These are phyloP conservation scores for Rhineura floridana DNA, from an alignment of 2,113 vertebrate genomes.

Conservation along the genomic window DNA sequence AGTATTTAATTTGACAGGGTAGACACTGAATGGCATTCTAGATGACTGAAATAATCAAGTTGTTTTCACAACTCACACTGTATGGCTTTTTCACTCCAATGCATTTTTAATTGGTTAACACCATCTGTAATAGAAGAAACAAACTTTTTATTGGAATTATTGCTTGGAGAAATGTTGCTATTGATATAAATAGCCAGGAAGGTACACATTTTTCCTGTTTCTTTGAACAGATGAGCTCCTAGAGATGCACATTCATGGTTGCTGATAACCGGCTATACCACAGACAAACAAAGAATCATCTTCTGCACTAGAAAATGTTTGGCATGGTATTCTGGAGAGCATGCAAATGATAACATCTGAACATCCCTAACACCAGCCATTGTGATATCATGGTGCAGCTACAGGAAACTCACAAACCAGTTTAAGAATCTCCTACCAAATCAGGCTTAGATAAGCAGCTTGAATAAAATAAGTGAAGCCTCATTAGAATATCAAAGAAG, in stretches of 20 bases:
- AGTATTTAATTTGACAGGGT: neutral
- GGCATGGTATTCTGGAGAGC: neutral
- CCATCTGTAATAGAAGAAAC: neutral
- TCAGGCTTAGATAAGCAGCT: neutral
- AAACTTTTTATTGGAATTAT: neutral
- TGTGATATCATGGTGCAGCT: neutral
- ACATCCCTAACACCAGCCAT: neutral
- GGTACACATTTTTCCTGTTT: neutral
- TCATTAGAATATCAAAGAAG: neutral
- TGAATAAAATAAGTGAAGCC: neutral
- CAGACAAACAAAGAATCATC: neutral
- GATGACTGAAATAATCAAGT: neutral
- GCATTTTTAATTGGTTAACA: neutral
- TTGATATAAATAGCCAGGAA: neutral
- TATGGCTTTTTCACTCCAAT: neutral
- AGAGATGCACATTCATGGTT: neutral
- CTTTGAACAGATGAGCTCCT: neutral
- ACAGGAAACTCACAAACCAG: neutral
- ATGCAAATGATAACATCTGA: neutral
- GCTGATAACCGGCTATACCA: neutral
- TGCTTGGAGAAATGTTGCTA: neutral
- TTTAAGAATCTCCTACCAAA: neutral
- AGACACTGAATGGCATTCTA: neutral
- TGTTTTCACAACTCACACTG: neutral
- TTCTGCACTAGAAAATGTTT: neutral